phyloP scores from a whole-genome alignment of 2,113 vertebrate species.

The Toxostoma redivivum region DNA sequence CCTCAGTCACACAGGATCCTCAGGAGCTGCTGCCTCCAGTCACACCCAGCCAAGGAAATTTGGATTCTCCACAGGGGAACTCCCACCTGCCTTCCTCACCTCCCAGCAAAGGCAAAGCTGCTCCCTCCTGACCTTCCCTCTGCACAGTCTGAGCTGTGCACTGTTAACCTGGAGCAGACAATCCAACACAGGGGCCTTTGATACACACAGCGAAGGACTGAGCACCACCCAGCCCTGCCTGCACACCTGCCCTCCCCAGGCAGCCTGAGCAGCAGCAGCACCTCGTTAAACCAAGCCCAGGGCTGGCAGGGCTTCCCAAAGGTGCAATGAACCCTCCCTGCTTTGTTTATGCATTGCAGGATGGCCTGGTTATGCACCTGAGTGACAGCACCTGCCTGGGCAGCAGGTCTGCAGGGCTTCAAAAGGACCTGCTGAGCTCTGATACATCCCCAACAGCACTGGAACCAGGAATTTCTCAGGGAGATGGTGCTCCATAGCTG shows the following conservation, averaged over 20 bases:
- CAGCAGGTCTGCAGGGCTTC: not conserved
- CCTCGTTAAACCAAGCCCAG: conserved; percentile 1
- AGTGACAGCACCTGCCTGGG: not conserved
- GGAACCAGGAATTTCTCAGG: not conserved
- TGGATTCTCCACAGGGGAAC: not conserved
- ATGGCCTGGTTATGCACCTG: not conserved
- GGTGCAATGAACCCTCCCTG: conserved; percentile 22
- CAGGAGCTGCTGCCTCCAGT: not conserved
- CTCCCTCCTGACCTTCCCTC: not conserved
- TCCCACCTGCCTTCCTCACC: not conserved
- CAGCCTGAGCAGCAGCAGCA: not conserved
- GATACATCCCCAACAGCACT: fast-evolving
- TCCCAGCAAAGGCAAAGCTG: not conserved
- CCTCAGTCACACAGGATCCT: fast-evolving
- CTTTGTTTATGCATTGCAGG: not conserved
- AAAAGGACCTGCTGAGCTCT: not conserved
- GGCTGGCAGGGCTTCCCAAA: conserved; percentile 8
- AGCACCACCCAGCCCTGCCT: not conserved
- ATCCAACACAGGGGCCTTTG: fast-evolving
- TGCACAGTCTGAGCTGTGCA: not conserved
- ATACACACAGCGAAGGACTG: not conserved
- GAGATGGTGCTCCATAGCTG: not conserved
- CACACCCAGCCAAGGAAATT: not conserved
- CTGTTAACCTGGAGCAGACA: not conserved
- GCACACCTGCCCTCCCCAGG: not conserved